Conservation (phyloP, 2,888 invertebrate species). For the Dryomyza anilis region DNA sequence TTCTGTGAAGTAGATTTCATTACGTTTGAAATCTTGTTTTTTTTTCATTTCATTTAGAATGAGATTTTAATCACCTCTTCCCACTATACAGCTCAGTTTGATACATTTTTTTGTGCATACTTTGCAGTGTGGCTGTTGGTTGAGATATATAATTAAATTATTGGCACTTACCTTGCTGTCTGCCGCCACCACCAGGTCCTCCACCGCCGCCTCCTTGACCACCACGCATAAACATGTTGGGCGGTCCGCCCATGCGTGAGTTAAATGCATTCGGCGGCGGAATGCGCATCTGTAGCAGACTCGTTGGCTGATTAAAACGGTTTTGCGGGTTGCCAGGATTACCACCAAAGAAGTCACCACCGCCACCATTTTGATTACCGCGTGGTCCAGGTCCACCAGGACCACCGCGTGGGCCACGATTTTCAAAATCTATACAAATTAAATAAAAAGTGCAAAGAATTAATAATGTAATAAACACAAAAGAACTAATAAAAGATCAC, state of each 20-base stretch:
- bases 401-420: slow-evolving; percentile 39
- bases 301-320: slow-evolving; percentile 59
- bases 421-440: slow-evolving; percentile 49
- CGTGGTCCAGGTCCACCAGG: too few species aligned
- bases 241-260: slow-evolving; percentile 50
- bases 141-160: not conserved
- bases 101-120: too few species aligned
- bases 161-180: slow-evolving; percentile 51
- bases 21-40: too few species aligned
- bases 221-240: slow-evolving; percentile 41
- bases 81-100: too few species aligned
- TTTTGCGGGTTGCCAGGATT: slow-evolving; percentile 58
- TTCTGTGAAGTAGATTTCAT: too few species aligned
- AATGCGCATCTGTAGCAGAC: slow-evolving; percentile 58
- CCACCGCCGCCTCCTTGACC: slow-evolving; percentile 37
- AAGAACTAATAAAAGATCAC: too few species aligned
- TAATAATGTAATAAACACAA: too few species aligned
- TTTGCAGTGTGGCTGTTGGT: not conserved
- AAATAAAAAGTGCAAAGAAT: too few species aligned
- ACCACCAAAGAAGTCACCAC: slow-evolving; percentile 44
- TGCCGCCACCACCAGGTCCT: slow-evolving; percentile 41
- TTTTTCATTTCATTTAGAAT: too few species aligned
- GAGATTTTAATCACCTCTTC: too few species aligned
- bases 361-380: slow-evolving; percentile 44
- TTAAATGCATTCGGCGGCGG: slow-evolving; percentile 56